These are phyloP conservation scores for Dendrocopos noguchii DNA, from an alignment of 2,113 vertebrate species.

Conservation along the genomic window DNA sequence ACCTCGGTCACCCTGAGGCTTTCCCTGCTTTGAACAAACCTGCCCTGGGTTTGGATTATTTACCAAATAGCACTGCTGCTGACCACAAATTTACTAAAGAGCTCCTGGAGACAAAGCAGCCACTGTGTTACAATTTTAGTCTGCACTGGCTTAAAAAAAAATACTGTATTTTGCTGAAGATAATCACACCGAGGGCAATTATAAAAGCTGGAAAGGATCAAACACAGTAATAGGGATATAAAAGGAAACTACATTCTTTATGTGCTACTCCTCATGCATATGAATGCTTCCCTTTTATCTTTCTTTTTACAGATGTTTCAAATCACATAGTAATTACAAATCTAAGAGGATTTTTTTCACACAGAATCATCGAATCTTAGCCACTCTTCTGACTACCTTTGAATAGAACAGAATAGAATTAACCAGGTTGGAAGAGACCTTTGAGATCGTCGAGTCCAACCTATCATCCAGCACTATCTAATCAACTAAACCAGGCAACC, in stretches of 20 bases:
- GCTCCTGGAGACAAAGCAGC: neutral
- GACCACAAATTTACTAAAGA: slow-evolving; percentile 1
- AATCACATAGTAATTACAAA: slow-evolving; percentile 54
- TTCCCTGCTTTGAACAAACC: slow-evolving; percentile 1
- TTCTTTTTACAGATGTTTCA: slow-evolving; percentile 33
- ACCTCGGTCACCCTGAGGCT: slow-evolving; percentile 16
- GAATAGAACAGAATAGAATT: too few species aligned
- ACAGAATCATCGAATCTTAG: neutral
- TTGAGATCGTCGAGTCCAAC: too few species aligned
- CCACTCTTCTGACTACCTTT: neutral
- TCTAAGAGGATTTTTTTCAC: neutral
- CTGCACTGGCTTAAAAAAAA: slow-evolving; percentile 18
- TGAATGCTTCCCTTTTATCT: slow-evolving; percentile 39
- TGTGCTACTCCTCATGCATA: neutral
- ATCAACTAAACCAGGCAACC: too few species aligned
- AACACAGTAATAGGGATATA: slow-evolving; percentile 22
- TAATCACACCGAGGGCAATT: neutral
- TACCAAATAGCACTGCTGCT: neutral
- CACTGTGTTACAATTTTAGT: neutral
- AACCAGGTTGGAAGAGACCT: too few species aligned
- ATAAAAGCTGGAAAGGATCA: slow-evolving; percentile 36
- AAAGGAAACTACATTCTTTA: slow-evolving; percentile 36
- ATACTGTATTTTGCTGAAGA: neutral
- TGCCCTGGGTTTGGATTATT: slow-evolving; percentile 20
- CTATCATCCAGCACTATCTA: too few species aligned